A percentile compares a stretch with the other conserved stretches of the same genome.
Evolutionary conservation across 2,113 vertebrate species (phyloP).

Genomic region (Lycaon pictus): DNA sequence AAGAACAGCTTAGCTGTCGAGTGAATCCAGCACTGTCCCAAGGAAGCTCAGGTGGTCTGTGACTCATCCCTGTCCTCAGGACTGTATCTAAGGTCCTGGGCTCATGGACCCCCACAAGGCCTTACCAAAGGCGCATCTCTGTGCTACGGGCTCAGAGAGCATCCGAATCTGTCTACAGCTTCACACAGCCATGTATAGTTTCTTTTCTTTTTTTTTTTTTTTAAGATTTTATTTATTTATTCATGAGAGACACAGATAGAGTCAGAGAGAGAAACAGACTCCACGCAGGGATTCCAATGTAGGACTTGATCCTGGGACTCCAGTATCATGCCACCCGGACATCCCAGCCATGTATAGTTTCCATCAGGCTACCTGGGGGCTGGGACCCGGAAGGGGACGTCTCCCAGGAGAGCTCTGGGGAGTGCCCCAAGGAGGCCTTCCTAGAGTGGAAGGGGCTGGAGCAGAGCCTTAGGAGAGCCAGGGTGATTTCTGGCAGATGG

Average conservation of each 20-base stretch:
- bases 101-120: not conserved
- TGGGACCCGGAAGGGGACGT: not conserved
- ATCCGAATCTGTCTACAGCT: not conserved
- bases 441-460: not conserved
- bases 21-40: not conserved
- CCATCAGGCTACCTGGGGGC: not conserved
- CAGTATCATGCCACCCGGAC: no score
- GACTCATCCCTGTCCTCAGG: not conserved
- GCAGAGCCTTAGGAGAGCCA: not conserved
- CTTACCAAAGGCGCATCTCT: not conserved
- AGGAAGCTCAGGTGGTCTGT: not conserved
- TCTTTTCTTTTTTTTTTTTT: not conserved
- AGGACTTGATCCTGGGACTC: no score
- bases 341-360: not conserved
- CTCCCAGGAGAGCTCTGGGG: not conserved
- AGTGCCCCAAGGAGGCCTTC: not conserved
- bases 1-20: not conserved
- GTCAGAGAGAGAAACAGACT: no score
- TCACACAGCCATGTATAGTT: not conserved
- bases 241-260: no score
- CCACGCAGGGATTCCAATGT: no score
- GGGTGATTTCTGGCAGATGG: not conserved
- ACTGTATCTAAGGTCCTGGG: not conserved
- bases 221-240: no score
- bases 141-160: not conserved